Conservation (phyloP, 2,888 invertebrate genomes). For the Xanthorhoe spadicearia region DNA sequence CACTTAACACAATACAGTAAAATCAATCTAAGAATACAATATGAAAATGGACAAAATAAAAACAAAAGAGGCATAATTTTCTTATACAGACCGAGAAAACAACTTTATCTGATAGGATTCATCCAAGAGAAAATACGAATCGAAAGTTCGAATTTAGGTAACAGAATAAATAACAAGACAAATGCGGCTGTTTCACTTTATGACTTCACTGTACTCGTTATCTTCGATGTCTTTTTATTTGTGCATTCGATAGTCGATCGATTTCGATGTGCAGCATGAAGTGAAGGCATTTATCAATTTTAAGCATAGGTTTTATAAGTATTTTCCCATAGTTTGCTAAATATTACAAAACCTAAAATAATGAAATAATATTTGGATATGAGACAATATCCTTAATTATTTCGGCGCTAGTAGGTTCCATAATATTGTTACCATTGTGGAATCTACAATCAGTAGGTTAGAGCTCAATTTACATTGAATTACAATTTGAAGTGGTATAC, state of each 20-base stretch:
- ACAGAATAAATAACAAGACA: not conserved
- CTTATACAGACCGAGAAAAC: constrained; percentile 28
- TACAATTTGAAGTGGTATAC: constrained; percentile 5
- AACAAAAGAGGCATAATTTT: constrained; percentile 4
- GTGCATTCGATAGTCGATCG: no score
- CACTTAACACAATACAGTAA: not conserved
- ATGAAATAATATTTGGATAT: not conserved
- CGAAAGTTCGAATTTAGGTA: constrained; percentile 8
- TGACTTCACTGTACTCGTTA: not conserved
- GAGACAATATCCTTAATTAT: not conserved
- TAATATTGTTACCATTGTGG: not conserved
- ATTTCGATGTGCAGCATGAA: no score
- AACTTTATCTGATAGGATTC: constrained; percentile 25
- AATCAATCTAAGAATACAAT: not conserved
- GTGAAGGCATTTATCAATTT: no score
- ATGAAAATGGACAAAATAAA: not conserved
- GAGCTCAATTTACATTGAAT: constrained; percentile 13
- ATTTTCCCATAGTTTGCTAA: no score
- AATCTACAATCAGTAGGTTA: constrained; percentile 1
- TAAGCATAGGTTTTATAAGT: no score
- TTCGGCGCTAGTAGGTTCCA: not conserved
- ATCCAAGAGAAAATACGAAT: constrained; percentile 17
- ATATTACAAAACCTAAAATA: no score
- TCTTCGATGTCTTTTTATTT: no score
- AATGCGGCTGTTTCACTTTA: not conserved